Evolutionary conservation across 2,113 vertebrate genomes (phyloP), one percentile per base, ranked within the genome.

Genomic region (Austrofundulus limnaeus): DNA sequence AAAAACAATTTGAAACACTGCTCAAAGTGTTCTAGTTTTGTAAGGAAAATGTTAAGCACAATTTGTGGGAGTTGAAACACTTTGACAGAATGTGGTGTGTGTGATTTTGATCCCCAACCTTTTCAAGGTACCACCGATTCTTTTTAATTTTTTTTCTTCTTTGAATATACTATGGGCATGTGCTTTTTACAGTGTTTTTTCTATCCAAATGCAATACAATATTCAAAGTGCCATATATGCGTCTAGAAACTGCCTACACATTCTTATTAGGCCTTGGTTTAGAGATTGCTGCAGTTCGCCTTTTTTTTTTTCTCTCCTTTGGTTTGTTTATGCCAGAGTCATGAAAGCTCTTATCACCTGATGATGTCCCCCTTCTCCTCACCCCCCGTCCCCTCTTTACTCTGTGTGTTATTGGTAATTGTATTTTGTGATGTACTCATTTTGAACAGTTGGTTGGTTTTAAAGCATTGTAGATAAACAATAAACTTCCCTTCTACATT

Each of bases 211-310:
- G 88, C 84, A 88, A 87, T 89, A 85, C 88, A 89, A 90, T 85
- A 86, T 86, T 89, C 75, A 88, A 88, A 89, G 89, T 89, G 88
- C 89, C 84, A 90, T 90, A 89, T 87, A 88, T 89, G 88, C 82
- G 82, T 89, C 81, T 90, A 90, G 85, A 89, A 90, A 91, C 90
- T 91, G 90, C 90, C 90, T 88, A 90, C 82, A 87, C 83, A 81
- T 84, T 73, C 84, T 85, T 89, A 88, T 87, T 86, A 89, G 88
- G 87, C 88, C 88, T 90, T 90, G 85, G 85, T 87, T 84, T 90
- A 88, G 84, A 85, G 79, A 87, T 86, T 87, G 80, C 87, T 90
- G 87, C 86, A 90, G 75, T 86, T 88, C 14, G 80, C 82, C 75
- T 85, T 87, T 82, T 79, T 80, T 78, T 5, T 80, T 75, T 74